These are phyloP conservation scores for Danio tinwini DNA, from an alignment of 2,797 vertebrate genomes.

Conservation along the genomic window DNA sequence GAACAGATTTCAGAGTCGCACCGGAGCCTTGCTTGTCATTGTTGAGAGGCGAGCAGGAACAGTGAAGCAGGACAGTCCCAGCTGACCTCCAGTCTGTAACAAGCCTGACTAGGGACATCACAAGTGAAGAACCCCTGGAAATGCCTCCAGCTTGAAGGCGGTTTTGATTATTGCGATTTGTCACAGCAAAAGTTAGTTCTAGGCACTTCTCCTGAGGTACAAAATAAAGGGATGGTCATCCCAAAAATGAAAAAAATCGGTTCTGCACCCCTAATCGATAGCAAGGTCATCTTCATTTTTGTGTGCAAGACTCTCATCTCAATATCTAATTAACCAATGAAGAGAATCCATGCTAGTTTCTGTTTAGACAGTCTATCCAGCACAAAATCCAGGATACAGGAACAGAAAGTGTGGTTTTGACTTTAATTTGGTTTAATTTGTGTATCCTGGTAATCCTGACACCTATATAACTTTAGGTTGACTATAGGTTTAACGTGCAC, in stretches of 20 bases:
- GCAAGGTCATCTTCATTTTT: no score
- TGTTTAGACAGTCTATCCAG: no score
- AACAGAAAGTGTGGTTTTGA: no score
- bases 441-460: no score
- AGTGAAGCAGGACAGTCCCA: constrained; percentile 55
- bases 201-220: constrained; percentile 6
- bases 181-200: not conserved
- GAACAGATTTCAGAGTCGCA: constrained; percentile 72
- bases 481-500: no score
- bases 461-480: no score
- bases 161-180: not conserved
- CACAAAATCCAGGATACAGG: no score
- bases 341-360: no score
- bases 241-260: not conserved
- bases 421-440: no score
- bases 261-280: not conserved
- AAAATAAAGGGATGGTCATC: not conserved
- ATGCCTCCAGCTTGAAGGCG: not conserved
- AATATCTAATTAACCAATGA: no score
- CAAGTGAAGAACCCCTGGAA: constrained; percentile 2
- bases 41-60: constrained; percentile 67
- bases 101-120: constrained; percentile 58
- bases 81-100: constrained; percentile 65
- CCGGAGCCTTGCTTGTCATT: constrained; percentile 64
- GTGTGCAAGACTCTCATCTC: no score